Conservation (phyloP, 2,113 vertebrate species). For the Delphinapterus leucas region DNA sequence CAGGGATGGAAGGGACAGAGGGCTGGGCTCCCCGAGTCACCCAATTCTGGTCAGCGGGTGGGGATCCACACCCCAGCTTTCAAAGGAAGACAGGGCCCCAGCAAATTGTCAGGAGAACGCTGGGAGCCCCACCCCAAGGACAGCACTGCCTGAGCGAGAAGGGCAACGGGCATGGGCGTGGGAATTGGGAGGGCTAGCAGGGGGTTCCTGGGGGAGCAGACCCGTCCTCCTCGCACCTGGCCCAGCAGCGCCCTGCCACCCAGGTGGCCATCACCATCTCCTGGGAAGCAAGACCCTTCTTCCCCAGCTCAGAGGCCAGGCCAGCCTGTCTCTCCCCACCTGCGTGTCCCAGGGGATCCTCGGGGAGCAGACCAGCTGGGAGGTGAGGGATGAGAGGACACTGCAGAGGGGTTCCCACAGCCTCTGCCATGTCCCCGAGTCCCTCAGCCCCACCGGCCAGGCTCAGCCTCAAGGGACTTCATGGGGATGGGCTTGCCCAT, state of each 20-base stretch:
- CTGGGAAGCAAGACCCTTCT: not conserved
- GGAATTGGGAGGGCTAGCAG: no score
- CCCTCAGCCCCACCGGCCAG: not conserved
- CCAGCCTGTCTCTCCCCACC: no score
- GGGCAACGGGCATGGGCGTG: not conserved
- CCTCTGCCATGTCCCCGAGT: not conserved
- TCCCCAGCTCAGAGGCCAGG: not conserved
- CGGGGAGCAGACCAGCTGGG: not conserved
- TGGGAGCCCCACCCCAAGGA: not conserved
- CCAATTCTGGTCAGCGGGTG: fast-evolving
- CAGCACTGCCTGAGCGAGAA: fast-evolving
- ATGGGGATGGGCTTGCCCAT: not conserved
- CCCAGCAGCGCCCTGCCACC: not conserved
- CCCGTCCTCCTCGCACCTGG: fast-evolving
- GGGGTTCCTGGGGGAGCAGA: not conserved
- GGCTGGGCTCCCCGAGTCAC: fast-evolving
- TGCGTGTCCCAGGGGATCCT: not conserved
- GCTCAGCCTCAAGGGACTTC: not conserved
- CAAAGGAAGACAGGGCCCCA: not conserved
- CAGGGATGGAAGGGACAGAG: not conserved
- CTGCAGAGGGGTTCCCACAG: no score
- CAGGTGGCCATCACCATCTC: not conserved
- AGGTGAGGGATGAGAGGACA: not conserved
- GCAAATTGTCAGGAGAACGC: fast-evolving
- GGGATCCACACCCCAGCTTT: fast-evolving